A percentile compares a stretch with the other conserved stretches of the same genome.
phyloP scores from a whole-genome alignment of 2,888 invertebrate genomes.

The Spicauda simplicius region DNA sequence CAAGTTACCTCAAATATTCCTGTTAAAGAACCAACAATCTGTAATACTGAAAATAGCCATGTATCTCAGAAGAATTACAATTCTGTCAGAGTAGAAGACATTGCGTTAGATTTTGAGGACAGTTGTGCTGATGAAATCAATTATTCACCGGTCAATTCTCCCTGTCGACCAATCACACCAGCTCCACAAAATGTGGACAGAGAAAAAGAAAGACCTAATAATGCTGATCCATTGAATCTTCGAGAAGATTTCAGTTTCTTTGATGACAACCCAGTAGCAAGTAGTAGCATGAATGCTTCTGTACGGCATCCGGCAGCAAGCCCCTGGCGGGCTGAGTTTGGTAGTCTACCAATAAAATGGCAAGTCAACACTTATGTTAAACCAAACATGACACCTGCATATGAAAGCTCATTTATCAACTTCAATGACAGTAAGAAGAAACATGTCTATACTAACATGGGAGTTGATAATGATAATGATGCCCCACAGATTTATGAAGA shows the following conservation, averaged over 20 bases:
- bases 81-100: constrained; percentile 69
- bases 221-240: constrained; percentile 66
- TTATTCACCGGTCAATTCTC: constrained; percentile 73
- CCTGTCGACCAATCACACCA: constrained; percentile 46
- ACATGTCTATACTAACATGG: constrained; percentile 75
- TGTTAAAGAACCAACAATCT: constrained; percentile 14
- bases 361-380: constrained; percentile 74
- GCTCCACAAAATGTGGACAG: constrained; percentile 11
- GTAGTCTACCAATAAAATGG: constrained; percentile 74
- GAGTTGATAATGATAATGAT: constrained; percentile 53
- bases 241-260: constrained; percentile 71
- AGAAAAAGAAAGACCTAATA: constrained; percentile 7
- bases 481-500: constrained; percentile 54
- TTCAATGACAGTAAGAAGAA: constrained; percentile 66
- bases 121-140: constrained; percentile 56
- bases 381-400: constrained; percentile 79
- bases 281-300: constrained; percentile 74
- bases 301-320: constrained; percentile 66
- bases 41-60: constrained; percentile 31
- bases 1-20: background rate
- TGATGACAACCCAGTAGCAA: constrained; percentile 74
- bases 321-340: constrained; percentile 78
- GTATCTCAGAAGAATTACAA: constrained; percentile 50
- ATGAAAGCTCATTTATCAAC: constrained; percentile 74
- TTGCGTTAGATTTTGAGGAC: constrained; percentile 68